These are phyloP conservation scores for Halocynthia roretzi DNA, from an alignment of 23 tunicate genomes.

Conservation along the genomic window DNA sequence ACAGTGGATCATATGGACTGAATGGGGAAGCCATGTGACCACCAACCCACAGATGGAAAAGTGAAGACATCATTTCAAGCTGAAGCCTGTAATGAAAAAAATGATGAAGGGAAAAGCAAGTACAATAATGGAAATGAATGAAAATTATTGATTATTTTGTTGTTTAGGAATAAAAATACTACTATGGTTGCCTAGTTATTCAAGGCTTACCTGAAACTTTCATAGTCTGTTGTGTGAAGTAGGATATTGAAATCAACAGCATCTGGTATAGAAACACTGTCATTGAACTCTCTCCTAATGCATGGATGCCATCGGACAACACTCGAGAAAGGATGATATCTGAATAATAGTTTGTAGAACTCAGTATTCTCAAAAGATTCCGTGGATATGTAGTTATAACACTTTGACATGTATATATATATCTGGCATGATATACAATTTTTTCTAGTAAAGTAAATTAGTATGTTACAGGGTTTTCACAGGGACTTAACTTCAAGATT, in stretches of 20 bases:
- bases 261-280: conserved; percentile 55
- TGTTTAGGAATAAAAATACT: neutral
- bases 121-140: neutral
- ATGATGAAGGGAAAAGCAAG: no score
- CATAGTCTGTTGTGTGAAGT: conserved; percentile 52
- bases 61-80: conserved; percentile 49
- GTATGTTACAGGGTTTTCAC: no score
- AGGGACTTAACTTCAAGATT: neutral
- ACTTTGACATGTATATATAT: no score
- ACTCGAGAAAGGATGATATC: conserved; percentile 55
- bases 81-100: conserved; percentile 33
- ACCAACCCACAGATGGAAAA: conserved; percentile 83
- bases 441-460: no score
- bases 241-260: conserved; percentile 57
- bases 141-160: neutral
- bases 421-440: no score
- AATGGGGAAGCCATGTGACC: conserved; percentile 92
- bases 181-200: no score
- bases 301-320: conserved; percentile 74
- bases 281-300: conserved; percentile 45
- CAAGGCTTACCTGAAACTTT: conserved; percentile 45
- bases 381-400: no score
- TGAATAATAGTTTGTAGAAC: conserved; percentile 5
- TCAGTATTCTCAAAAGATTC: no score
- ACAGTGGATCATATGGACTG: conserved; percentile 82